Evolutionary conservation across 2,888 invertebrate species (phyloP), one percentile per base, ranked within the genome.

Genomic region (Drosophila mulleri): DNA sequence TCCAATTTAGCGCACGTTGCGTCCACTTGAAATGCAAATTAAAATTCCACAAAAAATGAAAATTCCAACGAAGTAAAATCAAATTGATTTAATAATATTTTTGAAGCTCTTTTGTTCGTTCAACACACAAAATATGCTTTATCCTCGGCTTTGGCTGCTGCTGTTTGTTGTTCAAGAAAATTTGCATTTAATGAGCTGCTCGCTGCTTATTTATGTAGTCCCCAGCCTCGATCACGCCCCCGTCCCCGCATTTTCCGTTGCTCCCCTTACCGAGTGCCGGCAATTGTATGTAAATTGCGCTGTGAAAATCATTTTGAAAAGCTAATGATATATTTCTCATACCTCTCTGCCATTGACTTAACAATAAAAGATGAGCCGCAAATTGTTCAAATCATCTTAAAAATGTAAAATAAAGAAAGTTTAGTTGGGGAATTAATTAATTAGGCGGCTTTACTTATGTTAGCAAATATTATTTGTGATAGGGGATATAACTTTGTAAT

Each of bases 161-260:
- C 41, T 54, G 54, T 56, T 56, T 66, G 44, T 57, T 58, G 65
- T 45, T 45, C 39, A 53, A 50, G 32, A 62, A 80, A 81, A 88
- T 88, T 86, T 88, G 83, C 89, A 84, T 86, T 81, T 84, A 86
- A 84, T 84, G 89, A 86, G 84, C 71, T 72, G 68, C 56, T 52
- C 42, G 58, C 50, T 37, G 16, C 63, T 75, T 79, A 50, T 62
- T 72, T 68, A 77, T 72, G 50, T 41, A 44, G 60, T 29, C 58
- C 35, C 56, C 26, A 18, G 20, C 37, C 16, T 23, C 18, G 29
- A 41, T 9, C 41, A 14, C 18, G 26, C 7, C 41, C 18, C 44
- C 20, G 16, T 1, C n/a, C 11, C 48, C 4, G 16, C 39, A 37
- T 14, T 18, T 14, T 48, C 44, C 39, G 12, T 32, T 37, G 23